Evolutionary conservation across 2,797 vertebrate species (phyloP).

Genomic region (Hypotaenidia philippensis): DNA sequence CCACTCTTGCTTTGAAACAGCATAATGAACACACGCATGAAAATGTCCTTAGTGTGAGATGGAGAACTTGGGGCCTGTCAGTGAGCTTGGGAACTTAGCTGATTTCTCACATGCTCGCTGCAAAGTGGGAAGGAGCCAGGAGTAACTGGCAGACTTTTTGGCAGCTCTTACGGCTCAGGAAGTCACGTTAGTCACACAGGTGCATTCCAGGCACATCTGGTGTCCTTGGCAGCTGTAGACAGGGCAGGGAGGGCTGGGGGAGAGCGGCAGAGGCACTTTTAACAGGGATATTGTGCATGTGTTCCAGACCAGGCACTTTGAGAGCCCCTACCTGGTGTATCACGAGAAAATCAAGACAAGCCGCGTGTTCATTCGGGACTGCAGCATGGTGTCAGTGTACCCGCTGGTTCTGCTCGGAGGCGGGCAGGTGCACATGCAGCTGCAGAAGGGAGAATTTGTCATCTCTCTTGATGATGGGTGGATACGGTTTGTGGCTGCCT

Average conservation of each 20-base stretch:
- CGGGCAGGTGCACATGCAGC: slow-evolving; percentile 89
- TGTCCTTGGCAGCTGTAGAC: background rate
- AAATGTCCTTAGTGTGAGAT: background rate
- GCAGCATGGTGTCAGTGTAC: slow-evolving; percentile 98
- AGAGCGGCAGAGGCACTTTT: background rate
- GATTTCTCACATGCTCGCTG: background rate
- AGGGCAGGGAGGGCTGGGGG: background rate
- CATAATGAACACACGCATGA: fast-evolving
- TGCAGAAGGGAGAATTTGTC: slow-evolving; percentile 88
- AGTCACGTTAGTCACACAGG: no score
- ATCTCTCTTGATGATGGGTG: slow-evolving; percentile 96
- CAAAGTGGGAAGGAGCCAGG: background rate
- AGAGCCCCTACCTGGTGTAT: slow-evolving; percentile 96
- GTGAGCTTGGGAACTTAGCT: background rate
- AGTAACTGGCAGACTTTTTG: background rate
- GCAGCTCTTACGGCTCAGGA: background rate
- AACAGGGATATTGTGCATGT: fast-evolving
- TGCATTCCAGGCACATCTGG: background rate
- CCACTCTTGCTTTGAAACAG: background rate
- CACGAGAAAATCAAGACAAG: slow-evolving; percentile 98
- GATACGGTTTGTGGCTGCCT: slow-evolving; percentile 93
- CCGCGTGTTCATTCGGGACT: slow-evolving; percentile 95
- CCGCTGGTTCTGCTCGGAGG: slow-evolving; percentile 93
- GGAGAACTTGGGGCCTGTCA: background rate
- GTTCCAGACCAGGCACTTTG: slow-evolving; percentile 89